Base-by-base conservation (phyloP, 2,113 vertebrate species). In the Tragulus kanchil region DNA sequence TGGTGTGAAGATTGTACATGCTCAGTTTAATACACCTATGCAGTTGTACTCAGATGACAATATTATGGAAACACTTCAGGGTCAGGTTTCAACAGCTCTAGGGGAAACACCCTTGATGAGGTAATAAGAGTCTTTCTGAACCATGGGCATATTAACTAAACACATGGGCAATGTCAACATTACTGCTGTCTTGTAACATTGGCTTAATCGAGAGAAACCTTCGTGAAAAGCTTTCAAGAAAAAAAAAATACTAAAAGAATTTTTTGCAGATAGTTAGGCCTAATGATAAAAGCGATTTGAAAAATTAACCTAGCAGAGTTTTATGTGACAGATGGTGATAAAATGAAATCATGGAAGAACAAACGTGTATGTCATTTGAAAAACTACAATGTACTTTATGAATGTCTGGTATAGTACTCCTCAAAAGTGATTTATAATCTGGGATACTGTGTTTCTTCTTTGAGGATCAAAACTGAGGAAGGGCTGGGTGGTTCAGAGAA, bases 41-140 rank as follows among this genome's bases (percentile, higher is more conserved):
- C 99, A 99, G 96, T 94, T 99, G 97, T 99, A 99, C 96, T 99
- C 99, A 98, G 99, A 99, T 98, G 99, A 99, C 97, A 99, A 99
- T 98, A 98, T 99, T 97, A 98, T 99, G 98, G 98, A 99, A 98
- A 99, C 98, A 69, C 98, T 99, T 95, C 99, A 99, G 98, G 99
- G 99, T 65, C 98, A 99, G 99, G 99, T 99, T 93, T 98, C 99
- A 94, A 99, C 99, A 97, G 99, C 99, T 92, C 98, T 99, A 96
- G 99, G 99, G 98, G 99, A 99, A 98, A 93, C 97, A 90, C 97
- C 98, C 2, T 0, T 62, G 2, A 98, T 98, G 98, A 99, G 99
- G 99, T 99, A 99, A 98, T 97, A 36, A 8, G 93, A 96, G 92
- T 93, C 45, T 97, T 88, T 88, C 58, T 54, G 97, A 96, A 61